Base-by-base conservation (phyloP, 2,797 vertebrate species). In the Semaprochilodus insignis region DNA sequence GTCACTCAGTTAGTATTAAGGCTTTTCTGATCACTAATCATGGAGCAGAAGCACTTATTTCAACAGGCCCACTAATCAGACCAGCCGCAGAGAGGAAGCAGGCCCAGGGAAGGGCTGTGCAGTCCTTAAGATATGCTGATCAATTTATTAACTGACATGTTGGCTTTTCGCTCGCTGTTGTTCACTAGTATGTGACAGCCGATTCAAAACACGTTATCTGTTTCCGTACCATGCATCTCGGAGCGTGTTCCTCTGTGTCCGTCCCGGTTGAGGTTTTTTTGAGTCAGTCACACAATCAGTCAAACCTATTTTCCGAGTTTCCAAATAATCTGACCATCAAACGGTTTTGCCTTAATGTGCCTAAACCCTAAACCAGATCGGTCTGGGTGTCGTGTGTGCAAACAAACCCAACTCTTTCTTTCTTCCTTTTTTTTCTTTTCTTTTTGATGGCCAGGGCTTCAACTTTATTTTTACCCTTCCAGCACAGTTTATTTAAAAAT, bases 401-500 rank as follows among this genome's bases (percentile, higher is more conserved):
- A 93, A 94, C 92, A 92, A 91, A 90, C 89, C 67, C 89, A 86
- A 82, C 71, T 57, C 52, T 19, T 4, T 72, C 84, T 82, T 72
- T 77, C 52, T 31, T 4, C 70, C 84, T 82, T 72, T 77, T 72
- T 73, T 67, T 36, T 48, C 72, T 67, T 36, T 48, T 74, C 81
- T 88, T 85, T 80, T 81, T 76, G 70, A 81, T 75, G 69, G 82
- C 89, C 60, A 86, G 73, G 1, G 48, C 85, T 76, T 66, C 65
- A 75, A 81, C 90, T 93, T 92, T 87, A 91, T 91, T 93, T 92
- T 92, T 89, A 89, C 85, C 89, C 80, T 78, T 72, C 55, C 83
- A 88, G 88, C 89, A 83, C 31, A 51, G 93, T 93, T 95, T 95
- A 94, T 95, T 95, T 94, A 93, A 88, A 31, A 93, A 91, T 93